Percentiles rank a stretch among this genome's conserved stretches.
phyloP scores from a whole-genome alignment of 1,140 invertebrate genomes.

The Microplitis mediator region DNA sequence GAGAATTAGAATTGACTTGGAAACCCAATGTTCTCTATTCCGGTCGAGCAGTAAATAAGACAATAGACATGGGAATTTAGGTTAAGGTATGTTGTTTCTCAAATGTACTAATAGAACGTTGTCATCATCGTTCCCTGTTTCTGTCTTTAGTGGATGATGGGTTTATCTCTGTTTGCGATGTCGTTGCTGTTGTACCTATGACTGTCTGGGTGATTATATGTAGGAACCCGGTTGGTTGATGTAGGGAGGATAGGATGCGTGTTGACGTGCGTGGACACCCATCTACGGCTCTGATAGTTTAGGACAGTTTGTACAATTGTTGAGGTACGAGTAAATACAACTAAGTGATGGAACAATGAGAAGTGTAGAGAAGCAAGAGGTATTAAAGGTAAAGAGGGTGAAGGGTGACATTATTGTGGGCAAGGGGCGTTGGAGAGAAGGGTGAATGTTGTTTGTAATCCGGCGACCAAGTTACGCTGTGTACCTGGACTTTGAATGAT shows the following conservation, averaged over 20 bases:
- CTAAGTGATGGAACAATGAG: background rate
- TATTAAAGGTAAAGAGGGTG: too few relatives aligned
- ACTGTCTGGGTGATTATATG: too few relatives aligned
- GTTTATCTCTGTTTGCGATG: too few relatives aligned
- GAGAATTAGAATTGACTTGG: too few relatives aligned
- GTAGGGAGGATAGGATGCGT: background rate
- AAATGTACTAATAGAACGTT: slow-evolving; percentile 40
- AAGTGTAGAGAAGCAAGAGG: background rate
- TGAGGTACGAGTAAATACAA: too few relatives aligned
- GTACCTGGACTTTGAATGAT: slow-evolving; percentile 40
- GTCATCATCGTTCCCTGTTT: background rate
- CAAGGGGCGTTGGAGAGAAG: background rate
- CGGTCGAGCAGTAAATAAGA: background rate
- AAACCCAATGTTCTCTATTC: too few relatives aligned
- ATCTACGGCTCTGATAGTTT: background rate
- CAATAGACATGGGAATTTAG: background rate
- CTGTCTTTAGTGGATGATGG: background rate
- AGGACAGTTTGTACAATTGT: background rate
- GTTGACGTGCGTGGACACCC: background rate
- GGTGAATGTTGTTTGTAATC: background rate
- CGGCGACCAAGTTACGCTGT: slow-evolving; percentile 31
- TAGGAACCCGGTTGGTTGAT: too few relatives aligned
- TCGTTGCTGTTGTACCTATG: too few relatives aligned
- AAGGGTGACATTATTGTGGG: too few relatives aligned
- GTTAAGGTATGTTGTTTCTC: slow-evolving; percentile 35